Percentiles rank a stretch among this genome's conserved stretches.
Evolutionary conservation across 2,888 invertebrate genomes (phyloP).

Genomic region (Harpagoxenus sublaevis): DNA sequence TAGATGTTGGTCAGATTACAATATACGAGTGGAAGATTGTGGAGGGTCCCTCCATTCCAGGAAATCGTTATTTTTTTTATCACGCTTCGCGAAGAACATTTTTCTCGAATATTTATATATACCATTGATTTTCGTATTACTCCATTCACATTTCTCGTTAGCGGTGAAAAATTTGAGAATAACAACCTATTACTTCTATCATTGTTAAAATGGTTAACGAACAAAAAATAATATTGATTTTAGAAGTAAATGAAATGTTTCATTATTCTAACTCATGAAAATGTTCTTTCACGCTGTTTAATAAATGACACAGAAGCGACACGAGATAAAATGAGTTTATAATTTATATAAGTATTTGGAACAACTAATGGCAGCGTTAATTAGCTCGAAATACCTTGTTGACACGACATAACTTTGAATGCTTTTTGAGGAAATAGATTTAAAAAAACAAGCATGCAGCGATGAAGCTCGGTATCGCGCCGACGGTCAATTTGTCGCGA

Average conservation of each 20-base stretch:
- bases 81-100: neutral
- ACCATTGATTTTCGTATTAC: neutral
- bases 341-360: neutral
- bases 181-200: neutral
- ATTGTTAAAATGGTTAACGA: neutral
- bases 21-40: neutral
- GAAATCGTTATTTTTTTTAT: slow-evolving; percentile 18
- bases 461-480: neutral
- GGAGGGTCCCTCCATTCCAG: neutral
- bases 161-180: neutral
- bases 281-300: neutral
- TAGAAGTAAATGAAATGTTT: neutral
- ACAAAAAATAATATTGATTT: neutral
- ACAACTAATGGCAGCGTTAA: neutral
- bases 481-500: neutral
- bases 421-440: neutral
- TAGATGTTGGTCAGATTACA: neutral
- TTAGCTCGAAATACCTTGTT: neutral
- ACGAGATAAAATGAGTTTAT: neutral
- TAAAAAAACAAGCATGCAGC: neutral
- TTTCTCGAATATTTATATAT: neutral
- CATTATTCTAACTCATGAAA: neutral
- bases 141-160: neutral
- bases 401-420: neutral
- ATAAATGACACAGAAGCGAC: neutral